Evolutionary conservation across 2,113 vertebrate genomes (phyloP), one percentile per base, ranked within the genome.

Genomic region (Pomatostomus ruficeps): DNA sequence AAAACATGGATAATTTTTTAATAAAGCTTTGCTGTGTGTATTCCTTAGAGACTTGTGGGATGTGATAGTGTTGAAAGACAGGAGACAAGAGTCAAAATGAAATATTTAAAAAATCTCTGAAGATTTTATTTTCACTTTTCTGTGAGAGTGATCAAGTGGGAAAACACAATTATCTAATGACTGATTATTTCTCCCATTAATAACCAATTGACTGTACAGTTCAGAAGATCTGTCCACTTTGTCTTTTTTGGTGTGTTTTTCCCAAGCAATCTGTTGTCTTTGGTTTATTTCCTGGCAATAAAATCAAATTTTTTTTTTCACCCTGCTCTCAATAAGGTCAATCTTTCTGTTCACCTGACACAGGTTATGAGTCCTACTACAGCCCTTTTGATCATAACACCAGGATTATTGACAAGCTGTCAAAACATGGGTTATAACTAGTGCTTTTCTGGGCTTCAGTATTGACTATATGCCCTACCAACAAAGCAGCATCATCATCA

Each of bases 401-500:
- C 33, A 85, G 51, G 14, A 83, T 95, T 94, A 96, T 96, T 76
- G 92, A 93, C 75, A 74, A 95, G 26, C 54, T 85, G 74, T 77
- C 95, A 96, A 88, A 95, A 94, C 55, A 72, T 29, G 68, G 75
- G 62, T 81, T 74, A 96, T 94, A 93, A 85, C 54, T 68, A 75
- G 57, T 49, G 43, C 54, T 92, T 97, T 94, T 92, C 42, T 80
- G 61, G 91, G 82, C 57, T 87, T 52, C 63, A 43, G 31, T 93
- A 95, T 93, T 93, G 93, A 96, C 94, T 92, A 62, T 52, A 38
- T 90, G 83, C 90, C 79, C 72, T 74, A 72, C 57, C 28, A 92
- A 96, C 59, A 94, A 92, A 96, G 85, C 67, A 93, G 26, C 12
- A 84, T 9, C 82, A 89, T 85, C 88, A 88, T 91, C n/a, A 95